A percentile compares a stretch with the other conserved stretches of the same genome.
Evolutionary conservation across 2,113 vertebrate species (phyloP).

Genomic region (Suricata suricatta): DNA sequence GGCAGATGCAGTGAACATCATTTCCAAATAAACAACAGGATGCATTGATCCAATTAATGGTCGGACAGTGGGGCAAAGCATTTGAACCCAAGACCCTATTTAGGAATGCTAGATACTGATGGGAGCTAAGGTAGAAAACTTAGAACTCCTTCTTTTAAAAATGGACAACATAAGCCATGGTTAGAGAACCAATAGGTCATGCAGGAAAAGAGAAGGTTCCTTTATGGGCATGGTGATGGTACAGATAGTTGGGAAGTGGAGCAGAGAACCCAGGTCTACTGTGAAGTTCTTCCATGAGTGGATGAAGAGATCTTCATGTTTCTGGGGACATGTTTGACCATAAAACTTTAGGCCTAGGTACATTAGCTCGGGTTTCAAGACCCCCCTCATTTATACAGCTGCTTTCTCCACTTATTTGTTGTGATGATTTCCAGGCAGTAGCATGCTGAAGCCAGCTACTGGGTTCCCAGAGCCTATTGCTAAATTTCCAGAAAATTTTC

Average conservation of each 20-base stretch:
- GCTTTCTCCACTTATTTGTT: not conserved
- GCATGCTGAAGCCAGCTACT: not conserved
- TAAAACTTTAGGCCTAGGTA: not conserved
- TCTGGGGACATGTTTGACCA: not conserved
- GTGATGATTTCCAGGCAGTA: not conserved
- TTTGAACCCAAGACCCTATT: not conserved
- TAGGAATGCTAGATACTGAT: too few relatives aligned
- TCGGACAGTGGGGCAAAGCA: not conserved
- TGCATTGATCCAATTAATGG: not conserved
- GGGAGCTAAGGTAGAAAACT: too few relatives aligned
- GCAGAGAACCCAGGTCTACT: too few relatives aligned
- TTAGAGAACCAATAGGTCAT: not conserved
- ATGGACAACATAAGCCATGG: not conserved
- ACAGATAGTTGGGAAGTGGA: not conserved
- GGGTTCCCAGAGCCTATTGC: not conserved
- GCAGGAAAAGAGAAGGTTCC: not conserved
- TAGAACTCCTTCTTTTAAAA: not conserved
- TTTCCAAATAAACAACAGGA: not conserved
- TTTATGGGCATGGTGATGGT: not conserved
- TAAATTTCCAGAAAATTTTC: not conserved
- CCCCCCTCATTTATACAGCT: not conserved
- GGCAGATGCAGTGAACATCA: not conserved
- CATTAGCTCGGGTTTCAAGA: not conserved
- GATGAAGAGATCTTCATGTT: not conserved
- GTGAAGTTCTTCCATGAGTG: not conserved